Base-by-base conservation (phyloP, 2,113 vertebrate genomes). In the Forbesichthys agassizii region DNA sequence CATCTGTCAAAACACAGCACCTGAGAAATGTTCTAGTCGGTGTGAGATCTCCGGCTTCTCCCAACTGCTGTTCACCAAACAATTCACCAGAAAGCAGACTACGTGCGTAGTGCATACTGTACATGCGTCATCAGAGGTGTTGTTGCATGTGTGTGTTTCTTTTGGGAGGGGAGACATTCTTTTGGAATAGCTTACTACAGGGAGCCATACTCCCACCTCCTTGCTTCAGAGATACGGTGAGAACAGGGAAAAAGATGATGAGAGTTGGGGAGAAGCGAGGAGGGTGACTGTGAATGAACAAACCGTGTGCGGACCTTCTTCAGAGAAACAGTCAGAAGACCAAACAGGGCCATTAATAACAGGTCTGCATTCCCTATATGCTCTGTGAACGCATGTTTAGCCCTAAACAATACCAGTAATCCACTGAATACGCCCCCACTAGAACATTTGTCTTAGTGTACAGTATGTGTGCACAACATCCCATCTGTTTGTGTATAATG, bases 341-440 rank as follows among this genome's bases (percentile, higher is more conserved):
- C 69, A 66, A 55, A 64, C 33, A 12, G 77, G 69, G 76, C 60
- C 54, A 74, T 18, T 75, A 74, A 78, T 79, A 83, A 80, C 68
- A 64, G 13, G 46, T 5, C 36, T 6, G 36, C 36, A 6, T 8
- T 42, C 36, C 36, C 36, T 20, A 66, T 56, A 79, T 63, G 62
- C 65, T 27, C 53, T 60, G 36, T 63, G 69, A 46, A 57, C 62
- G 61, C 36, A 71, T 82, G 73, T 85, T 82, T 83, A 82, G 70
- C 54, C 61, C 16, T 42, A 13, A 55, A 4, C 47, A 53, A 61
- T 60, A 77, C 62, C 65, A 36, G 56, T 42, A 54, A 61, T 59
- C 49, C 61, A 69, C 78, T 75, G 60, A 82, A 77, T 79, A 68
- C 75, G 47, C 58, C 74, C 27, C 36, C 78, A 56, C 78, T 69